Base-by-base conservation (phyloP, 1,140 invertebrate species). In the Dendrolimus kikuchii region DNA sequence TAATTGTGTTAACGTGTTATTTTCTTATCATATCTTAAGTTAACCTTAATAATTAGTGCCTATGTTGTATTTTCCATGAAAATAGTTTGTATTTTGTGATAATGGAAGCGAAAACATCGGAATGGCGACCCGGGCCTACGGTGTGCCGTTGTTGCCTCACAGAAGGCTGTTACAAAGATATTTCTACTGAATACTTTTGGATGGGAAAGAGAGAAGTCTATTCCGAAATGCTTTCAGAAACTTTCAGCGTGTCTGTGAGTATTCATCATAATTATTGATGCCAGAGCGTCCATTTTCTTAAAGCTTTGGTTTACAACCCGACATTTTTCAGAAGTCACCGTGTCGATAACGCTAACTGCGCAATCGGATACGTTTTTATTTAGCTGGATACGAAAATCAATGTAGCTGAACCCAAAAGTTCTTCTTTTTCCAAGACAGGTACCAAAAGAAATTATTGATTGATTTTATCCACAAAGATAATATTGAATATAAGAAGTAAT, bases 131-230 rank as follows among this genome's bases (percentile, higher is more conserved):
- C 60, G 80, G 80, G 7, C 77, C 80, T 4, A 75, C 70, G 40
- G 81, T 85, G 10, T 85, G 81, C 55, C 73, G 81, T 4, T 85
- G 81, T 76, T 85, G 81, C 65, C 62, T 85, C 6, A 51, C 78
- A 0, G 81, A 85, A 50, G 81, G 81, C 0, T 85, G 81, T 60
- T 83, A 85, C 47, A 85, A 85, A 60, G 81, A 85, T 55, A 85
- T 85, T 69, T 80, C 79, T 9, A 85, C 80, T 44, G 80, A 85
- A 76, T 85, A 85, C 71, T 83, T 83, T 57, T 85, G 81, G 81
- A 85, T 85, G 81, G 81, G 81, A 39, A 81, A 81, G 59, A 60
- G 77, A 45, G 81, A 85, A 70, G 80, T 83, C 23, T 85, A 85
- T 51, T 67, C 68, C 7, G 81, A 85, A 62, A 85, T 85, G 81